These are phyloP conservation scores for Sarcophaga carnaria DNA, from an alignment of 2,888 invertebrate genomes.

Conservation along the genomic window DNA sequence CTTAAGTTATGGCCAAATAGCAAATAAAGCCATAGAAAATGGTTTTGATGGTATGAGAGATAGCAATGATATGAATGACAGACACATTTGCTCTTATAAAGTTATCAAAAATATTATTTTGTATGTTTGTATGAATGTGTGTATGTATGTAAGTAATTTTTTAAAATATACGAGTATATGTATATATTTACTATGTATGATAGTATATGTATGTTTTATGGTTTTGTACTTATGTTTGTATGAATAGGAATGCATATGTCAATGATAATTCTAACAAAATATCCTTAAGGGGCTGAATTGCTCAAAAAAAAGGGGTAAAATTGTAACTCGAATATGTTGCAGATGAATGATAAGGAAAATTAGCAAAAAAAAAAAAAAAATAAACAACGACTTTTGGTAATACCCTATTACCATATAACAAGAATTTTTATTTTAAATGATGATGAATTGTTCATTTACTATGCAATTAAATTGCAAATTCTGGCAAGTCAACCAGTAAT, in stretches of 20 bases:
- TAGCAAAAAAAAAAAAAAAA: background rate
- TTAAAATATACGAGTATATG: too few species aligned
- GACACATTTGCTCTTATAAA: slow-evolving; percentile 17
- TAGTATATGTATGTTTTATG: background rate
- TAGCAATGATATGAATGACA: slow-evolving; percentile 30
- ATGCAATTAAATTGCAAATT: background rate
- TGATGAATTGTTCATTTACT: background rate
- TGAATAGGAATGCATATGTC: slow-evolving; percentile 52
- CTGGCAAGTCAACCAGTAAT: background rate
- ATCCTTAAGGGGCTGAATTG: slow-evolving; percentile 33
- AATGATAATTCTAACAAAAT: slow-evolving; percentile 54
- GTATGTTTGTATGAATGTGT: background rate
- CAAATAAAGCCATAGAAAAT: slow-evolving; percentile 23
- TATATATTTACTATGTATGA: too few species aligned
- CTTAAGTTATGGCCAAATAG: slow-evolving; percentile 44
- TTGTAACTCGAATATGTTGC: background rate
- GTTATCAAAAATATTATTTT: slow-evolving; percentile 29
- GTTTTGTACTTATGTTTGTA: background rate
- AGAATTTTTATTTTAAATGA: background rate
- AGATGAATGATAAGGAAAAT: background rate
- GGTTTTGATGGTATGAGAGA: background rate
- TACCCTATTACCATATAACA: background rate
- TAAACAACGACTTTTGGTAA: background rate
- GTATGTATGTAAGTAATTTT: background rate
- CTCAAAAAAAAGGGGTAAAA: slow-evolving; percentile 1